phyloP scores from a whole-genome alignment of 2,888 invertebrate species.

The Cybosia mesomella region DNA sequence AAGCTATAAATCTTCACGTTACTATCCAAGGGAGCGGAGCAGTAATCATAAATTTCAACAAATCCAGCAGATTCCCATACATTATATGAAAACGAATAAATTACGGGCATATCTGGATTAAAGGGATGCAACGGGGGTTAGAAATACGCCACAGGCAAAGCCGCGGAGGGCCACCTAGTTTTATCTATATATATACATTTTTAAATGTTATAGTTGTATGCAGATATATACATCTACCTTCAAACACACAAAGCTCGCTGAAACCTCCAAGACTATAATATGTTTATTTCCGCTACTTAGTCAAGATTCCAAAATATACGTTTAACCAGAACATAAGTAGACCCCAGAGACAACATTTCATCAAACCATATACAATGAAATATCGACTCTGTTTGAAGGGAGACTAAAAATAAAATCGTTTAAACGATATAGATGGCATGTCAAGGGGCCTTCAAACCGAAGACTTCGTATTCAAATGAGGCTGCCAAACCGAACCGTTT shows the following conservation, averaged over 20 bases:
- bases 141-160: too few relatives aligned
- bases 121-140: too few relatives aligned
- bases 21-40: too few relatives aligned
- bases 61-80: too few relatives aligned
- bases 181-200: background rate
- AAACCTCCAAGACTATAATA: constrained; percentile 25
- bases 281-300: constrained; percentile 30
- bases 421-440: constrained; percentile 37
- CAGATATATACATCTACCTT: constrained; percentile 4
- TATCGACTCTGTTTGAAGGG: constrained; percentile 19
- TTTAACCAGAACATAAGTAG: constrained; percentile 24
- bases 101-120: too few relatives aligned
- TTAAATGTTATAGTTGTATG: background rate
- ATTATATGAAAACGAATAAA: too few relatives aligned
- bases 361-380: constrained; percentile 19
- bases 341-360: constrained; percentile 39
- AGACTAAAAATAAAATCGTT: constrained; percentile 23
- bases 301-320: constrained; percentile 46
- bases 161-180: too few relatives aligned
- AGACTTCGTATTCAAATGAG: constrained; percentile 52
- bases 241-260: background rate
- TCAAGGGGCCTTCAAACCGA: constrained; percentile 36
- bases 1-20: too few relatives aligned
- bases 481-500: constrained; percentile 46
- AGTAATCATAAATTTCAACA: too few relatives aligned